phyloP scores from a whole-genome alignment of 35 echinoderm and acorn worm genomes.

The Acanthaster planci region DNA sequence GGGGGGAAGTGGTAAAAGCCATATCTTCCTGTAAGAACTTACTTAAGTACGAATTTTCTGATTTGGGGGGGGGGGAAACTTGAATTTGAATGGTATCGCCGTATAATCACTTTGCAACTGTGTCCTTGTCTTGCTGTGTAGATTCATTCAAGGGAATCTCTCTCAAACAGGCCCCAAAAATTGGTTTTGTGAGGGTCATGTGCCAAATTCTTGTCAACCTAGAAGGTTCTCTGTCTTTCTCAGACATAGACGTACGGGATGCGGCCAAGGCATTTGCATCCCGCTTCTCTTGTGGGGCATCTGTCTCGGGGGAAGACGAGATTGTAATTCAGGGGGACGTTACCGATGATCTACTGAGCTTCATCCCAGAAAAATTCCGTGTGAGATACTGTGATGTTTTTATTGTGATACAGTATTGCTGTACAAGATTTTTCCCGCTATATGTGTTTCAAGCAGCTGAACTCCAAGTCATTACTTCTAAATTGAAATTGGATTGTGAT shows the following conservation, averaged over 20 bases:
- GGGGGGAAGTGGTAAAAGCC: too few relatives aligned
- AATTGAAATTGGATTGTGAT: too few relatives aligned
- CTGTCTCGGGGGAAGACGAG: constrained; percentile 89
- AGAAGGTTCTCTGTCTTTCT: background rate
- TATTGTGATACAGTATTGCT: background rate
- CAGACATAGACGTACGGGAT: constrained; percentile 82
- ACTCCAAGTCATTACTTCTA: too few relatives aligned
- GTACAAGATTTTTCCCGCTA: background rate
- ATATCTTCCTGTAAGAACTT: too few relatives aligned
- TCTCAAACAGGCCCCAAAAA: background rate
- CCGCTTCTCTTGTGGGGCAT: constrained; percentile 89
- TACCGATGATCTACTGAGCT: constrained; percentile 70
- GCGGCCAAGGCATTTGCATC: constrained; percentile 89
- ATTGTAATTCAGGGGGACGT: constrained; percentile 98
- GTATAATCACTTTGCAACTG: too few relatives aligned
- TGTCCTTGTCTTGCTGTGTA: background rate
- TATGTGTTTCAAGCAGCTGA: background rate
- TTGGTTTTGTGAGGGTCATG: too few relatives aligned
- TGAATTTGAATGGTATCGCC: too few relatives aligned
- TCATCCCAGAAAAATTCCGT: constrained; percentile 62
- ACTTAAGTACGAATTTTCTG: too few relatives aligned
- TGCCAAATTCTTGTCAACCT: too few relatives aligned
- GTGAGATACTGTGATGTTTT: background rate
- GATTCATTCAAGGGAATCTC: background rate
- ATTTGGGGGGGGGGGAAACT: too few relatives aligned